phyloP scores from a whole-genome alignment of 2,113 vertebrate species.

The Polypterus bichir region DNA sequence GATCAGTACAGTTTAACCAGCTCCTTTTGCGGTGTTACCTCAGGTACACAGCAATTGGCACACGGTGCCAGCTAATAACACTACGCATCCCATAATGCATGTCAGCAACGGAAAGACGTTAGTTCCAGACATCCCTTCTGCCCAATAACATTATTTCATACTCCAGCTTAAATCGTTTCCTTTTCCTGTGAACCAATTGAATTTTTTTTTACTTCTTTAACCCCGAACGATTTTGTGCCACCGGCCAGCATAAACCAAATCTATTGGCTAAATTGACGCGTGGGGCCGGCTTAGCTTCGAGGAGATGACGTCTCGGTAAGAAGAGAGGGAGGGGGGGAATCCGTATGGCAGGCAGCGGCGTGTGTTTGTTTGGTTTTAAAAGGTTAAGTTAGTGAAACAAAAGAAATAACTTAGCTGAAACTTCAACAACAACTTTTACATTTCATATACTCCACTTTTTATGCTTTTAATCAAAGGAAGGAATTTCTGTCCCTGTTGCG shows the following conservation, averaged over 20 bases:
- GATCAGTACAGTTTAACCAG: too few species aligned
- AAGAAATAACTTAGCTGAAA: not conserved
- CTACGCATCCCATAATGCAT: too few species aligned
- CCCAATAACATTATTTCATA: conserved; percentile 2
- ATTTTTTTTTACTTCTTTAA: conserved; percentile 16
- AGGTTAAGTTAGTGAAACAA: conserved; percentile 13
- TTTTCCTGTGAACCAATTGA: conserved; percentile 27
- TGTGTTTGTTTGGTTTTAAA: not conserved
- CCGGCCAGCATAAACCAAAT: not conserved
- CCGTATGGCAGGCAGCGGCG: conserved; percentile 47
- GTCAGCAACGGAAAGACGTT: too few species aligned
- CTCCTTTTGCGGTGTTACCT: too few species aligned
- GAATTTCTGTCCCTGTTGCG: not conserved
- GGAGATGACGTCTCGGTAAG: conserved; percentile 24
- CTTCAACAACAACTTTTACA: not conserved
- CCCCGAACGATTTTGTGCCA: not conserved
- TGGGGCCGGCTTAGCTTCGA: not conserved
- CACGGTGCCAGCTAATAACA: too few species aligned
- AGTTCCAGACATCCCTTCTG: not conserved
- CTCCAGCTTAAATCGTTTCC: conserved; percentile 11
- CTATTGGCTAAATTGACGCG: conserved; percentile 27
- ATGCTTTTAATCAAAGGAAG: conserved; percentile 1
- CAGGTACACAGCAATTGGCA: too few species aligned
- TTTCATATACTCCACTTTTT: not conserved
- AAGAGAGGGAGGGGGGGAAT: conserved; percentile 46